Percentiles rank a stretch among this genome's conserved stretches.
Evolutionary conservation across 2,888 invertebrate genomes (phyloP).

Genomic region (Meiosimyza decipiens): DNA sequence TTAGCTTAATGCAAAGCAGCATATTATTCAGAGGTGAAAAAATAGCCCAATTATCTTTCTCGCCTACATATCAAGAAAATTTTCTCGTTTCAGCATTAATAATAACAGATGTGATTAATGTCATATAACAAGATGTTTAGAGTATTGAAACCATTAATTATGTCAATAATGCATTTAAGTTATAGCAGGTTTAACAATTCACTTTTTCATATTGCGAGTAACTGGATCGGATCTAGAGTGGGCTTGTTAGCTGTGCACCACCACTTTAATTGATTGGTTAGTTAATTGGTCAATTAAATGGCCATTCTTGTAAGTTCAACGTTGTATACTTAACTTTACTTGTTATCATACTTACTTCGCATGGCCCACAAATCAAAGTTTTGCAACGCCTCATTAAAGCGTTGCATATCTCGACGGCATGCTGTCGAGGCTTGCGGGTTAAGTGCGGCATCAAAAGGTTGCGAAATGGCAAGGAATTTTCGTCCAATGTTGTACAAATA

Average conservation of each 20-base stretch:
- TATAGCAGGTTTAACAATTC: background rate
- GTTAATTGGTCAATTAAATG: background rate
- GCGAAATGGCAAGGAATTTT: conserved; percentile 56
- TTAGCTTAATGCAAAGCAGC: too few relatives aligned
- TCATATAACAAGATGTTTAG: too few relatives aligned
- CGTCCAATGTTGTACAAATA: conserved; percentile 59
- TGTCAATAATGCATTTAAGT: too few relatives aligned
- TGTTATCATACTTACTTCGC: conserved; percentile 59
- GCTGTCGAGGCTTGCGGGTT: conserved; percentile 57
- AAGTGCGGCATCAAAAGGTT: conserved; percentile 61
- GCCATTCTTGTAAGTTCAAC: background rate
- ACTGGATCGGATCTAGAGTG: background rate
- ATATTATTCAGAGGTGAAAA: too few relatives aligned
- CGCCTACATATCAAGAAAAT: background rate
- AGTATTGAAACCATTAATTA: too few relatives aligned
- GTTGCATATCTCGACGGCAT: conserved; percentile 58
- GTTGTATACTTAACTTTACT: background rate
- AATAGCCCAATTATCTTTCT: background rate
- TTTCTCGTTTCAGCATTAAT: too few relatives aligned
- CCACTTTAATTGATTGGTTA: background rate
- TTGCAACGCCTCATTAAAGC: conserved; percentile 57
- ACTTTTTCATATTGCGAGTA: too few relatives aligned
- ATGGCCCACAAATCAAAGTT: conserved; percentile 65
- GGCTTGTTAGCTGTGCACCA: conserved; percentile 6
- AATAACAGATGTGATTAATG: too few relatives aligned